These are phyloP conservation scores for Polymixis flavicincta DNA, from an alignment of 2,888 invertebrate species.

Conservation along the genomic window DNA sequence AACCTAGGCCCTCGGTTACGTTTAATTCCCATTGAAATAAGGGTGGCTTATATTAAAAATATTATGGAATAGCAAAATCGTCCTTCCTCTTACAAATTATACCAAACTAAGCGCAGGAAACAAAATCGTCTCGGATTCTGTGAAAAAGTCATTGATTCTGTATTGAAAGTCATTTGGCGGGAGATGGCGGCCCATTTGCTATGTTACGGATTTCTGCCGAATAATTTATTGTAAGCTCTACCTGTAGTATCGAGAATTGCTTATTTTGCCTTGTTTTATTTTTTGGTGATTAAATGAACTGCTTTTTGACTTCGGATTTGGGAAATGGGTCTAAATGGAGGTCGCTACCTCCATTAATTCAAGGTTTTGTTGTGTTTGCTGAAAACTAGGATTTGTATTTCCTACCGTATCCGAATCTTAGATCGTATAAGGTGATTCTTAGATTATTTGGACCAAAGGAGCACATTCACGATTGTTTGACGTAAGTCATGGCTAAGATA, in stretches of 20 bases:
- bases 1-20: no score
- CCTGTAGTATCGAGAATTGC: conserved; percentile 46
- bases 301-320: neutral
- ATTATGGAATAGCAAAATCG: neutral
- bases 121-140: conserved; percentile 67
- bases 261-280: conserved; percentile 46
- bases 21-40: neutral
- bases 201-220: conserved; percentile 61
- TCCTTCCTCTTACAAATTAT: conserved; percentile 48
- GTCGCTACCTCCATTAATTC: neutral
- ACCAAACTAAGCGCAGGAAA: conserved; percentile 61
- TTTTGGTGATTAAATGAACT: conserved; percentile 37
- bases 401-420: neutral
- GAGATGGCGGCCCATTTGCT: conserved; percentile 71
- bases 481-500: neutral
- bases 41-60: neutral
- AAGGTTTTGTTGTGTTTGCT: neutral
- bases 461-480: neutral
- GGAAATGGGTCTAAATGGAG: conserved; percentile 8
- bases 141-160: conserved; percentile 83
- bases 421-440: neutral
- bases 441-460: neutral
- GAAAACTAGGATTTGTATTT: neutral
- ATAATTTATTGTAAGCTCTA: conserved; percentile 70
- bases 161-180: conserved; percentile 80